Evolutionary conservation across 2,113 vertebrate genomes (phyloP).

Genomic region (Oreocharis arfaki): DNA sequence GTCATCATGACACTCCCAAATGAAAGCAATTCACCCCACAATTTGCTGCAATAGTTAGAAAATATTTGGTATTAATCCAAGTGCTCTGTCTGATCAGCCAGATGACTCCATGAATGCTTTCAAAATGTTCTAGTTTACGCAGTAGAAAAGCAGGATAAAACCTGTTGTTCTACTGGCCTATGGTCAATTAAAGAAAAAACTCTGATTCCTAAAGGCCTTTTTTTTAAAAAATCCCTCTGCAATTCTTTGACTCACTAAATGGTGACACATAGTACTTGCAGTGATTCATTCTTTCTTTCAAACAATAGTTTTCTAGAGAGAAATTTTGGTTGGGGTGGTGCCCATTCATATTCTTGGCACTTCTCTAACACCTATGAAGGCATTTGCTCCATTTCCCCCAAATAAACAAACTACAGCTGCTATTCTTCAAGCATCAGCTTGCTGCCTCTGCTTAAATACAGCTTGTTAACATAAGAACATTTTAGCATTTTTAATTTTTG

Average conservation of each 20-base stretch:
- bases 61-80: background rate
- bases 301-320: background rate
- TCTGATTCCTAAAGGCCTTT: background rate
- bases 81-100: background rate
- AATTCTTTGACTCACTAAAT: background rate
- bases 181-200: background rate
- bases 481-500: background rate
- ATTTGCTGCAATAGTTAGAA: background rate
- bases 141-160: background rate
- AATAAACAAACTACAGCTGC: background rate
- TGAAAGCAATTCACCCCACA: background rate
- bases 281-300: background rate
- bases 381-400: background rate
- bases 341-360: background rate
- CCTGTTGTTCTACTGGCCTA: background rate
- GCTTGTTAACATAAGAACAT: background rate
- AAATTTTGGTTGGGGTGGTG: background rate
- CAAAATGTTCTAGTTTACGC: background rate
- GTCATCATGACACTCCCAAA: background rate
- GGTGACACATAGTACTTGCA: background rate
- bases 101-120: background rate
- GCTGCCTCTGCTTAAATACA: background rate
- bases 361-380: background rate
- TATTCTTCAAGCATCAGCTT: background rate
- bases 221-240: fast-evolving